Base-by-base conservation (phyloP, 2,888 invertebrate genomes). In the Stenolophus ochropezus region DNA sequence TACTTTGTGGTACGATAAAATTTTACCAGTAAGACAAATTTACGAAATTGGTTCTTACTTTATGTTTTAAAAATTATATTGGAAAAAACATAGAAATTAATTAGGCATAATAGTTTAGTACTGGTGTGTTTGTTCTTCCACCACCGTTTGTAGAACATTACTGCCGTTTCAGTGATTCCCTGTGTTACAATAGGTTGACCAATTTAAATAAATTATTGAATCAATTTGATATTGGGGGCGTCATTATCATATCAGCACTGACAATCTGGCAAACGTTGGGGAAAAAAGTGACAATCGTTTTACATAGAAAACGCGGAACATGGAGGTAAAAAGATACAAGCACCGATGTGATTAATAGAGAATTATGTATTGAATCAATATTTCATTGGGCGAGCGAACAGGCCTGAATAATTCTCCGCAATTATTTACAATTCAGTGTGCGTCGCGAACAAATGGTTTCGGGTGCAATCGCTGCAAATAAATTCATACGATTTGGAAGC, bases 301-400 rank as follows among this genome's bases (percentile, higher is more conserved):
- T 78, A 58, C 25, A 47, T 47, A 56, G 49, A 53, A 33, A 75
- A 77, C 56, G n/a, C 42, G 69, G 23, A 47, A 71, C 71, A 71
- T 53, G 21, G 51, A 69, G 53, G 53, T 80, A 53, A 73, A 81
- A 74, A 81, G 80, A 81, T 81, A 81, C 56, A 81, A 42, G 56
- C 78, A 69, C 49, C 73, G 18, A 27, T 51, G 56, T 74, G 80
- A 81, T 81, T 81, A 81, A 81, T 81, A 56, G 33, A 58, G 73
- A 74, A 81, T 81, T 81, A 81, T 81, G 58, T 23, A 81, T 74
- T 81, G 80, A 81, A 81, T 81, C 80, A 47, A 81, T 73, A 81
- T 81, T 81, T 81, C 42, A 74, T 73, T 27, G 71, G 71, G 51
- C 71, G 80, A 53, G 58, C 47, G 56, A 81, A 20, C 73, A 73